Conservation (phyloP, 2,113 vertebrate species). For the Osmerus mordax region DNA sequence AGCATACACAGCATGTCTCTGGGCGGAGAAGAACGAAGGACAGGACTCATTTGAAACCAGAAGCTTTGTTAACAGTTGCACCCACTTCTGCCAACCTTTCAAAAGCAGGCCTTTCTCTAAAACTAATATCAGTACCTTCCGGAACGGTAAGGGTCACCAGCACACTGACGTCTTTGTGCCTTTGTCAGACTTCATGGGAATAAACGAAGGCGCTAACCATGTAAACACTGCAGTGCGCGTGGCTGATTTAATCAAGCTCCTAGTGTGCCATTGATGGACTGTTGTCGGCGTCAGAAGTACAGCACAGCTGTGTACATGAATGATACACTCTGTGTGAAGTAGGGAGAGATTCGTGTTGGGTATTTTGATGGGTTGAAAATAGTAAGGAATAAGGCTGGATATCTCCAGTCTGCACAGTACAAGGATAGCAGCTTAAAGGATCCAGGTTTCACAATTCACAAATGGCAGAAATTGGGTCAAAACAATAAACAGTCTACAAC, state of each 20-base stretch:
- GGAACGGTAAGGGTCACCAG: no score
- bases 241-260: constrained; percentile 21
- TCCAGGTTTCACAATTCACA: constrained; percentile 42
- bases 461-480: constrained; percentile 32
- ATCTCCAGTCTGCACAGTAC: constrained; percentile 32
- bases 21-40: constrained; percentile 6
- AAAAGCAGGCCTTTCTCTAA: no score
- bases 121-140: no score
- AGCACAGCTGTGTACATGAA: not conserved
- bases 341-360: constrained; percentile 13
- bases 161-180: no score
- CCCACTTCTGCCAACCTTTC: no score
- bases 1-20: constrained; percentile 32
- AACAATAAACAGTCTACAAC: constrained; percentile 26
- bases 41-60: no score
- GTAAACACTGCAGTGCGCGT: constrained; percentile 9
- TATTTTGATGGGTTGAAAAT: constrained; percentile 13
- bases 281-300: not conserved
- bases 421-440: constrained; percentile 57
- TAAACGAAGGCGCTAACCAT: no score
- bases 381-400: constrained; percentile 51
- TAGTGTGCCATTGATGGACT: constrained; percentile 28
- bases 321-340: constrained; percentile 3
- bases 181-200: no score
- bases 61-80: no score